A percentile compares a stretch with the other conserved stretches of the same genome.
Evolutionary conservation across 1,140 invertebrate genomes (phyloP).

Genomic region (Tyrophagus putrescentiae): DNA sequence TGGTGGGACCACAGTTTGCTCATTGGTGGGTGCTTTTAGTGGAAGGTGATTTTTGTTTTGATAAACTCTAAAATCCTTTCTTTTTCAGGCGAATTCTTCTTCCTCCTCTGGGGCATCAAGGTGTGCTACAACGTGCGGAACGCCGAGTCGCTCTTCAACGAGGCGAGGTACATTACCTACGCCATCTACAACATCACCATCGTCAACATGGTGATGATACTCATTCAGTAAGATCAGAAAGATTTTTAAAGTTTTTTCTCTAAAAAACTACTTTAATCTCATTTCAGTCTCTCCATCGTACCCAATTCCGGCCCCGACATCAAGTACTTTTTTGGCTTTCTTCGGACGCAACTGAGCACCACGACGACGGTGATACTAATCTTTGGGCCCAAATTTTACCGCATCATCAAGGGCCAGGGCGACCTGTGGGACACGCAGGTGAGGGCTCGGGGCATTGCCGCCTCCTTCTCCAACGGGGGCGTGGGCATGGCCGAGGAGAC

Average conservation of each 20-base stretch:
- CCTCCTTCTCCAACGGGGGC: constrained; percentile 66
- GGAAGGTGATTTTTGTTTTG: constrained; percentile 1
- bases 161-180: constrained; percentile 75
- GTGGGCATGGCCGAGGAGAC: constrained; percentile 55
- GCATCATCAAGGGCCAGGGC: constrained; percentile 61
- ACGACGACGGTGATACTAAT: constrained; percentile 65
- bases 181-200: constrained; percentile 84
- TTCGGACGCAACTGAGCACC: constrained; percentile 69
- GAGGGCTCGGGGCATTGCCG: constrained; percentile 57
- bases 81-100: constrained; percentile 60
- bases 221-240: constrained; percentile 55
- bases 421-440: constrained; percentile 70
- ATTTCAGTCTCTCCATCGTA: constrained; percentile 58
- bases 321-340: constrained; percentile 69
- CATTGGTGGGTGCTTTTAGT: constrained; percentile 46
- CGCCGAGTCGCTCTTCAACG: constrained; percentile 78
- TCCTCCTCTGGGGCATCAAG: constrained; percentile 72
- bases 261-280: constrained; percentile 7
- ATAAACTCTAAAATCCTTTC: background rate
- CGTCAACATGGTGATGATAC: constrained; percentile 74
- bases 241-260: background rate
- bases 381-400: constrained; percentile 58
- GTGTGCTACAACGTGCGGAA: constrained; percentile 76
- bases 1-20: constrained; percentile 83
- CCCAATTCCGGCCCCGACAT: constrained; percentile 69